These are phyloP conservation scores for Flabesymbios commensalis DNA, from an alignment of 2,888 invertebrate genomes.

Conservation along the genomic window DNA sequence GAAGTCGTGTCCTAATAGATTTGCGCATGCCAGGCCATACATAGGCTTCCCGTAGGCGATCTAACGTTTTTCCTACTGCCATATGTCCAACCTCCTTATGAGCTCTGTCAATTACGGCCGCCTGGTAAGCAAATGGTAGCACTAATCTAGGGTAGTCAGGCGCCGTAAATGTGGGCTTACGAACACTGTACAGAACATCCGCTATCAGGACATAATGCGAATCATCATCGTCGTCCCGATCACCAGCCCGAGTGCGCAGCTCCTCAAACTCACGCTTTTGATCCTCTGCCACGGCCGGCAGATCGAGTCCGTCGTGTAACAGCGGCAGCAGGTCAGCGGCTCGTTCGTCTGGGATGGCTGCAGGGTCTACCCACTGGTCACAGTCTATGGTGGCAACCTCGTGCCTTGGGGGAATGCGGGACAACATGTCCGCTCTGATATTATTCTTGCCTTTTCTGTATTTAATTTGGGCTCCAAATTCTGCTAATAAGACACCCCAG, in stretches of 20 bases:
- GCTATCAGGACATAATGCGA: background rate
- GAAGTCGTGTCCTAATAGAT: background rate
- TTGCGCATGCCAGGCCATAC: constrained; percentile 18
- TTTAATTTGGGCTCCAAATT: background rate
- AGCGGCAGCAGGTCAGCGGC: background rate
- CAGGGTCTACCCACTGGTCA: background rate
- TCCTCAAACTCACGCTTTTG: background rate
- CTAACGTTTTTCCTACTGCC: constrained; percentile 1
- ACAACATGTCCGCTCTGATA: background rate
- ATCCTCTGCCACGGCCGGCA: background rate
- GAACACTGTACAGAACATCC: background rate
- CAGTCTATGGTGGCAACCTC: background rate
- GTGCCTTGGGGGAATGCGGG: background rate
- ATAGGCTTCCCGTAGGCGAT: background rate
- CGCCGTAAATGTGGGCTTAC: background rate
- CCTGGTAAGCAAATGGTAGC: background rate
- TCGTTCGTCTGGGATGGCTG: background rate
- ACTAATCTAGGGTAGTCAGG: constrained; percentile 9
- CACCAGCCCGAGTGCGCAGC: background rate
- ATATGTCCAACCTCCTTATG: constrained; percentile 17
- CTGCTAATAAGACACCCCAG: constrained; percentile 6
- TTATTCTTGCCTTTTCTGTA: background rate
- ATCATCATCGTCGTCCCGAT: constrained; percentile 5
- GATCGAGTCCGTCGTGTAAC: background rate
- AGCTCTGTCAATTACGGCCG: constrained; percentile 1